Percentiles rank a stretch among this genome's conserved stretches.
Conservation (phyloP, 2,113 vertebrate genomes). For the Scartelaos histophorus region DNA sequence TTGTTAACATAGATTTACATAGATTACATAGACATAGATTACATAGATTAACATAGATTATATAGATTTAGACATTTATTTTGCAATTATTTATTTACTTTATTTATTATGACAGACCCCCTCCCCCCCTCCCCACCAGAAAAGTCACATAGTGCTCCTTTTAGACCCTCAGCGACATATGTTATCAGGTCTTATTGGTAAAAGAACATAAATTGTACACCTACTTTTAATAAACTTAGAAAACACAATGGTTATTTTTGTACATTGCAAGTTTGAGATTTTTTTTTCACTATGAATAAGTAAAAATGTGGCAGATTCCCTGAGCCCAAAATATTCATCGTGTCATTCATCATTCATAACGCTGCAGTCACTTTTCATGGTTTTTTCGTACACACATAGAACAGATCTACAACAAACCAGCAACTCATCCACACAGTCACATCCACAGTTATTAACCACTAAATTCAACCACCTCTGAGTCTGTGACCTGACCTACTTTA, state of each 20-base stretch:
- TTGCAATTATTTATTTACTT: too few species aligned
- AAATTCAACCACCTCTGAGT: slow-evolving; percentile 41
- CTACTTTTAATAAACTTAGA: background rate
- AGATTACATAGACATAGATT: too few species aligned
- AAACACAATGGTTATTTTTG: background rate
- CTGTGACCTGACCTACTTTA: slow-evolving; percentile 5
- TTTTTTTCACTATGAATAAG: slow-evolving; percentile 3
- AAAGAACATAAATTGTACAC: background rate
- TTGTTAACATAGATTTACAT: background rate
- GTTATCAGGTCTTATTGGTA: background rate
- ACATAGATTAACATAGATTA: too few species aligned
- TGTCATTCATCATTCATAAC: slow-evolving; percentile 4
- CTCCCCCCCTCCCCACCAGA: background rate
- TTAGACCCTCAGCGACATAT: background rate
- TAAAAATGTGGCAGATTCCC: background rate
- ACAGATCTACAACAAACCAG: background rate
- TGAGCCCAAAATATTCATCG: slow-evolving; percentile 8
- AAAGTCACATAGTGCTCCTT: background rate
- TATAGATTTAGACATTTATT: too few species aligned
- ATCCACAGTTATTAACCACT: slow-evolving; percentile 38
- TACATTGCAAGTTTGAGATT: background rate
- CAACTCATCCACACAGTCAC: slow-evolving; percentile 11
- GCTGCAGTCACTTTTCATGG: background rate
- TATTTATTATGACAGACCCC: too few species aligned
- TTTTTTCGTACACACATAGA: background rate